These are phyloP conservation scores for Idaea dimidiata DNA, from an alignment of 2,888 invertebrate species.

Conservation along the genomic window DNA sequence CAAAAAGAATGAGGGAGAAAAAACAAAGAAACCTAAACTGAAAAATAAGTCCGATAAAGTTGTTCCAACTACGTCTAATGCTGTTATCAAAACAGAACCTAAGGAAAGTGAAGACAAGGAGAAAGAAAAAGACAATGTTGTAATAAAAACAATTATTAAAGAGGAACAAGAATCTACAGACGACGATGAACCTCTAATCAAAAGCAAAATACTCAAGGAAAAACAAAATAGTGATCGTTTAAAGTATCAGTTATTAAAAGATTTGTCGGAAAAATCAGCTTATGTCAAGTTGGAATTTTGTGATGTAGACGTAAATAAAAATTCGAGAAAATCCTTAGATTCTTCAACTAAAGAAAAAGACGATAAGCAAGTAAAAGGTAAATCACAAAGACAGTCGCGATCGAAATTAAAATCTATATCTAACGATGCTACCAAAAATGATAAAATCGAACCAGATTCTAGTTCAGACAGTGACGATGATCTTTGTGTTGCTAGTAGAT, in stretches of 20 bases:
- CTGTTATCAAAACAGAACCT: conserved; percentile 57
- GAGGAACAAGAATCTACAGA: conserved; percentile 68
- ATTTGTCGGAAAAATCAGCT: conserved; percentile 71
- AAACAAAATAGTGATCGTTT: conserved; percentile 59
- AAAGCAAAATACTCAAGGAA: conserved; percentile 68
- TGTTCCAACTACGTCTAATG: conserved; percentile 33
- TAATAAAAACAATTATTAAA: conserved; percentile 50
- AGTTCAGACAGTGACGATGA: conserved; percentile 71
- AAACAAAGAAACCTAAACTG: neutral
- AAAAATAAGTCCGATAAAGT: neutral
- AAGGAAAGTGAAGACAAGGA: conserved; percentile 63
- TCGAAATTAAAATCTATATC: conserved; percentile 56
- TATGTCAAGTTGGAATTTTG: conserved; percentile 75
- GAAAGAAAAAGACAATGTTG: conserved; percentile 37
- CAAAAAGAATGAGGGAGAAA: conserved; percentile 12
- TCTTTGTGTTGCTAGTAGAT: conserved; percentile 64
- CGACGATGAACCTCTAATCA: conserved; percentile 69
- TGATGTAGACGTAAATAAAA: conserved; percentile 69
- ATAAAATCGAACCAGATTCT: conserved; percentile 51
- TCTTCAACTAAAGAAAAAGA: conserved; percentile 54
- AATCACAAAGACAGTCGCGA: conserved; percentile 50
- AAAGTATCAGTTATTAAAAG: conserved; percentile 67
- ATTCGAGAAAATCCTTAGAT: conserved; percentile 62
- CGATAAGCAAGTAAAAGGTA: conserved; percentile 54
- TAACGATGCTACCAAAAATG: conserved; percentile 57